Percentiles rank a stretch among this genome's conserved stretches.
phyloP scores from a whole-genome alignment of 2,888 invertebrate genomes.

The Clostera curtula region DNA sequence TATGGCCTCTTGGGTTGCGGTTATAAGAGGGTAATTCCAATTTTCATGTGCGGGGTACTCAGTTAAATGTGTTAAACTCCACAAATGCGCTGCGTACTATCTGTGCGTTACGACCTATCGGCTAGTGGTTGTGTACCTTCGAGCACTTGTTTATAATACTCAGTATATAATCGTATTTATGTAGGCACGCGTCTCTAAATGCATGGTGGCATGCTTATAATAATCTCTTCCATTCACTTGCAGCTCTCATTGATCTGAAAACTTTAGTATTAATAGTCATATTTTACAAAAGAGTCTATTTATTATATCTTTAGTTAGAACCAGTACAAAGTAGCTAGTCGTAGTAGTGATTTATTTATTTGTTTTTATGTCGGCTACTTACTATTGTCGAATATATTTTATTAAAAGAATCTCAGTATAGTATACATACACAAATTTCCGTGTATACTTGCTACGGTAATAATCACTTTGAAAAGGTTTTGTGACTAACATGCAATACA shows the following conservation, averaged over 20 bases:
- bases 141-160: conserved; percentile 43
- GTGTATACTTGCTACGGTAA: too few species aligned
- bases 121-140: too few species aligned
- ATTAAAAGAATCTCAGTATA: neutral
- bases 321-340: conserved; percentile 68
- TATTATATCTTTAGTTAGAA: conserved; percentile 26
- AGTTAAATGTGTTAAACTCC: too few species aligned
- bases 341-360: conserved; percentile 34
- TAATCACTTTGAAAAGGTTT: too few species aligned
- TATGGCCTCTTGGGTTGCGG: too few species aligned
- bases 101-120: too few species aligned
- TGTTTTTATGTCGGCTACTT: neutral
- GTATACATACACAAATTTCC: too few species aligned
- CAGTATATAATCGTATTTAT: conserved; percentile 35
- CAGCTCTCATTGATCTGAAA: conserved; percentile 42
- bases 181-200: conserved; percentile 41
- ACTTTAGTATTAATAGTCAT: conserved; percentile 15
- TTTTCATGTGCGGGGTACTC: too few species aligned
- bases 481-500: too few species aligned
- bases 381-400: neutral
- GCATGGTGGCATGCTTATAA: conserved; percentile 63
- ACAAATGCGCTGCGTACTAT: too few species aligned
- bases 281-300: conserved; percentile 19
- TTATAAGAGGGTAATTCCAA: too few species aligned
- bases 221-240: conserved; percentile 35